These are phyloP conservation scores for Nebria ingens DNA, from an alignment of 1,140 invertebrate genomes.

Conservation along the genomic window DNA sequence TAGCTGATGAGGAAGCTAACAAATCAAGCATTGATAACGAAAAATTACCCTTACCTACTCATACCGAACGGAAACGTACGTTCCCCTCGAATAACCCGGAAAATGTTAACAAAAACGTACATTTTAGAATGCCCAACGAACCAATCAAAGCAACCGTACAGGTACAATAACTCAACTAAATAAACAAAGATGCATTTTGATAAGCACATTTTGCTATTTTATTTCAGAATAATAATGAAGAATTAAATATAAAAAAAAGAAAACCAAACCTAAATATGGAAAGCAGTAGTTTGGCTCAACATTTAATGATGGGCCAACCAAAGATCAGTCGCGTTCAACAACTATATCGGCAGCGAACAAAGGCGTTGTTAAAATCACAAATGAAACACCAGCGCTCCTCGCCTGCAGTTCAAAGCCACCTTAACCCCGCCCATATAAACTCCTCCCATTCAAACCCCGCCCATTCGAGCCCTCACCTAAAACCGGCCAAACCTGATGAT, in stretches of 20 bases:
- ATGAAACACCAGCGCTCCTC: slow-evolving; percentile 14
- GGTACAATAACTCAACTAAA: background rate
- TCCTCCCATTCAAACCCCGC: slow-evolving; percentile 7
- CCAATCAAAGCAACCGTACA: background rate
- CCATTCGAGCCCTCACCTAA: slow-evolving; percentile 4
- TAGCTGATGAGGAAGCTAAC: slow-evolving; percentile 61
- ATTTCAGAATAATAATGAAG: slow-evolving; percentile 18
- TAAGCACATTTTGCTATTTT: slow-evolving; percentile 10
- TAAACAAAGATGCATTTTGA: background rate
- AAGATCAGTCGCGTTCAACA: slow-evolving; percentile 33
- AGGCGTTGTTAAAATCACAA: slow-evolving; percentile 20
- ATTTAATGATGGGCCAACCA: slow-evolving; percentile 25
- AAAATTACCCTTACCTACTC: slow-evolving; percentile 32
- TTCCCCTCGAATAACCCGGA: background rate
- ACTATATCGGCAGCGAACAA: slow-evolving; percentile 22
- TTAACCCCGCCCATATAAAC: slow-evolving; percentile 5
- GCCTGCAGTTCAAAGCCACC: slow-evolving; percentile 8
- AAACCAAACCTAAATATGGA: slow-evolving; percentile 23
- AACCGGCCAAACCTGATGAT: background rate
- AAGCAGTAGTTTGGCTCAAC: slow-evolving; percentile 26
- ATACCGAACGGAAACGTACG: slow-evolving; percentile 28
- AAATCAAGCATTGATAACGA: slow-evolving; percentile 38
- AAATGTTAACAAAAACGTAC: background rate
- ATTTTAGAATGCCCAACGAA: background rate
- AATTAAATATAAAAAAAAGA: slow-evolving; percentile 25